These are phyloP conservation scores for Drosophila auraria DNA, from an alignment of 1,140 invertebrate species.

Conservation along the genomic window DNA sequence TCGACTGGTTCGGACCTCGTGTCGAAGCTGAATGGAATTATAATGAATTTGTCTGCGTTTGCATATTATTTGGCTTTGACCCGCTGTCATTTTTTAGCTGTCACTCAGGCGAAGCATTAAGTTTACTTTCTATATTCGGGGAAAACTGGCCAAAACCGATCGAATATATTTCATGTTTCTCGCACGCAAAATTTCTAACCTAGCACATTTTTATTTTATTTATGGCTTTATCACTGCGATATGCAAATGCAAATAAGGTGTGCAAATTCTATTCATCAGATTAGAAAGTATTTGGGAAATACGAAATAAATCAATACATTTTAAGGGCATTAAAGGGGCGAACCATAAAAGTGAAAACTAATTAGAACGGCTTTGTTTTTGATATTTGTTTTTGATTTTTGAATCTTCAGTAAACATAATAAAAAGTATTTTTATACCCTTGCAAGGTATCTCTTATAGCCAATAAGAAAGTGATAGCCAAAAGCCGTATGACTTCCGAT, in stretches of 20 bases:
- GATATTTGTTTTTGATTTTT: too few relatives aligned
- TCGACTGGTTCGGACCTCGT: conserved; percentile 30
- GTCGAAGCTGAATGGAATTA: conserved; percentile 45
- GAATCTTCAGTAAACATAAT: background rate
- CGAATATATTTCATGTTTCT: conserved; percentile 33
- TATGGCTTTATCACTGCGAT: conserved; percentile 31
- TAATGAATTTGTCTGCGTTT: conserved; percentile 55
- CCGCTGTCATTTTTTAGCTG: conserved; percentile 46
- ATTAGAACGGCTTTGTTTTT: background rate
- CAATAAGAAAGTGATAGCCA: too few relatives aligned
- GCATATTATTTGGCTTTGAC: conserved; percentile 58
- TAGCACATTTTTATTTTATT: conserved; percentile 11
- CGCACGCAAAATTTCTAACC: conserved; percentile 30
- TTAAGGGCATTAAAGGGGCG: background rate
- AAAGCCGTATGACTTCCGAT: too few relatives aligned
- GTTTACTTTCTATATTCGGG: conserved; percentile 55
- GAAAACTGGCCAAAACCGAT: conserved; percentile 25
- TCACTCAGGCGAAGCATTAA: conserved; percentile 45
- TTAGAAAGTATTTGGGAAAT: conserved; percentile 34
- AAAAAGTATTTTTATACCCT: background rate
- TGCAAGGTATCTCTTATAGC: too few relatives aligned
- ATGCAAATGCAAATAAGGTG: conserved; percentile 9
- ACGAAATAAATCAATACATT: conserved; percentile 4
- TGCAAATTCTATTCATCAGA: conserved; percentile 39
- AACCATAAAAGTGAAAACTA: conserved; percentile 12